Percentiles rank a stretch among this genome's conserved stretches.
phyloP scores from a whole-genome alignment of 2,888 invertebrate species.

The Limnephilus marmoratus region DNA sequence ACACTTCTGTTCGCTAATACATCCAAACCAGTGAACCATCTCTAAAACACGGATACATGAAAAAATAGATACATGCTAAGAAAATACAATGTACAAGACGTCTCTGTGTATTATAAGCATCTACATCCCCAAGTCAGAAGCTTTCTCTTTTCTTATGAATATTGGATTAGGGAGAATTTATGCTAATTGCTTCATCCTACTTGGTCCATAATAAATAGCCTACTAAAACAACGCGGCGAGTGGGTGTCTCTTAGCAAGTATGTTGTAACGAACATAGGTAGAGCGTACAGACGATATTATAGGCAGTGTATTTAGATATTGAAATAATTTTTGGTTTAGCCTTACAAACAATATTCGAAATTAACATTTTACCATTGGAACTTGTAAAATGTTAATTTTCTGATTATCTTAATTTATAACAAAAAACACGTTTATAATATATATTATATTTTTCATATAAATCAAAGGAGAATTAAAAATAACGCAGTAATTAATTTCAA shows the following conservation, averaged over 20 bases:
- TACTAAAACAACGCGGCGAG: not conserved
- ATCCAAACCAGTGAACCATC: not conserved
- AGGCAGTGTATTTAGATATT: no score
- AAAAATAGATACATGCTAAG: conserved; percentile 10
- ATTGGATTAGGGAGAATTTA: conserved; percentile 61
- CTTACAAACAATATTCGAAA: no score
- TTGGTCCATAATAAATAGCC: conserved; percentile 10
- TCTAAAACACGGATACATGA: not conserved
- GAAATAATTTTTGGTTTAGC: no score
- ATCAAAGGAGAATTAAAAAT: no score
- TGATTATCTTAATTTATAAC: no score
- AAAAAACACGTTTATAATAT: no score
- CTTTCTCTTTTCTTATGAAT: conserved; percentile 60
- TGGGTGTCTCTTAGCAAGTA: not conserved
- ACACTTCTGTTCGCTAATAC: not conserved
- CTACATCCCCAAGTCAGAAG: conserved; percentile 57
- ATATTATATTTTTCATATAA: no score
- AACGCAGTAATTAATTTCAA: no score
- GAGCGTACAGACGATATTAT: not conserved
- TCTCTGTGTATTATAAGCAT: conserved; percentile 5
- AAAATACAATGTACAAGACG: not conserved
- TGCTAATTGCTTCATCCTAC: conserved; percentile 59
- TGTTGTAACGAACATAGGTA: not conserved
- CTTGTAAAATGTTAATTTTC: no score
- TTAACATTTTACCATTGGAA: no score